These are phyloP conservation scores for Enteromius fasciolatus DNA, from an alignment of 2,797 vertebrate genomes.

Conservation along the genomic window DNA sequence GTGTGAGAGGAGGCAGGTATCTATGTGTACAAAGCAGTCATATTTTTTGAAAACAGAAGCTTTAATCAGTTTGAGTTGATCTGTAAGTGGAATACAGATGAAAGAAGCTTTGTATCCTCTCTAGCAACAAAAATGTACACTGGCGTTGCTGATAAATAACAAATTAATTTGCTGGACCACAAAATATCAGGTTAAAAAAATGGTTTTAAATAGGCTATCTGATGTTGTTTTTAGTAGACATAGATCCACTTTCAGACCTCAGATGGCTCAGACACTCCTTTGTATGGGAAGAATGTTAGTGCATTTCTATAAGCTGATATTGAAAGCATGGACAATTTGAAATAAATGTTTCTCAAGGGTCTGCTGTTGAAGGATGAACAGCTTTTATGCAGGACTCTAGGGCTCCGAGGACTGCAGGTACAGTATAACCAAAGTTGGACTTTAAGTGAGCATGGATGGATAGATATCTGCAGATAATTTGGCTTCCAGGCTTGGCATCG, in stretches of 20 bases:
- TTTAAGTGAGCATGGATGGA: not conserved
- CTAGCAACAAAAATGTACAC: not conserved
- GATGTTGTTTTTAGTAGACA: not conserved
- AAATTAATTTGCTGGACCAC: not conserved
- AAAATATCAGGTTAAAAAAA: not conserved
- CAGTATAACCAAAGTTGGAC: not conserved
- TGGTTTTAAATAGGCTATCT: not conserved
- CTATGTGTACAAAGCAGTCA: not conserved
- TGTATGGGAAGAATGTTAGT: not conserved
- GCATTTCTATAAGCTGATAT: not conserved
- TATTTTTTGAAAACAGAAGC: slow-evolving; percentile 2
- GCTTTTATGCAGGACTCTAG: not conserved
- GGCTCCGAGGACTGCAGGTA: not conserved
- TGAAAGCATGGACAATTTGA: not conserved
- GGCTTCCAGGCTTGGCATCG: slow-evolving; percentile 4
- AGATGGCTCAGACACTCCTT: not conserved
- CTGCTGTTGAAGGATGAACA: not conserved
- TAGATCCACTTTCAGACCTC: not conserved
- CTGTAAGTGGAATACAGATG: not conserved
- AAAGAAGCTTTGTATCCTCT: not conserved
- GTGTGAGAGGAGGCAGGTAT: not conserved
- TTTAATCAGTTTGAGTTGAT: not conserved
- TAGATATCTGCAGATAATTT: slow-evolving; percentile 5
- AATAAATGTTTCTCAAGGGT: not conserved
- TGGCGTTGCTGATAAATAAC: not conserved